Percentiles rank a stretch among this genome's conserved stretches.
Evolutionary conservation across 2,797 vertebrate species (phyloP).

Genomic region (Potorous gilbertii): DNA sequence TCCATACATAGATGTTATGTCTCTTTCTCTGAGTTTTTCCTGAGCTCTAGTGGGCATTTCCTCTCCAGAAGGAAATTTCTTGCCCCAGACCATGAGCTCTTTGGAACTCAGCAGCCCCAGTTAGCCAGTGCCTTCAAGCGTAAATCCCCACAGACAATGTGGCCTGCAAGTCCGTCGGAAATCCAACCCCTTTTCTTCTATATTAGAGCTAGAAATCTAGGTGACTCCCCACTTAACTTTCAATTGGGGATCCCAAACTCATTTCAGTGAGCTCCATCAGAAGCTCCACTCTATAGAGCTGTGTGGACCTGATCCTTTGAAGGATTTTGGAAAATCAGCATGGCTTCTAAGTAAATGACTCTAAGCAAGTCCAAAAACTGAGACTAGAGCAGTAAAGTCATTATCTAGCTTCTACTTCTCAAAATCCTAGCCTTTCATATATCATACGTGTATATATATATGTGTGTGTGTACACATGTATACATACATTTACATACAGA

Average conservation of each 20-base stretch:
- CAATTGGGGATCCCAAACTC: background rate
- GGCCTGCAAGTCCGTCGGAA: background rate
- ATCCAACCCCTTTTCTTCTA: background rate
- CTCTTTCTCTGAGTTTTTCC: background rate
- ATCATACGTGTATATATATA: background rate
- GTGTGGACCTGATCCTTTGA: background rate
- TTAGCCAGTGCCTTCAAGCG: background rate
- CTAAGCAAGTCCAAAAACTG: background rate
- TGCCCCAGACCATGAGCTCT: background rate
- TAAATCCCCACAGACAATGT: background rate
- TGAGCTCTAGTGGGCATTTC: background rate
- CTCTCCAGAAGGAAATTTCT: background rate
- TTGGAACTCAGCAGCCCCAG: background rate
- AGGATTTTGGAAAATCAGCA: background rate
- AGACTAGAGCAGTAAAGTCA: background rate
- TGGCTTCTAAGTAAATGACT: background rate
- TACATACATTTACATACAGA: too few species aligned
- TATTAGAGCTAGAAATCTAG: background rate
- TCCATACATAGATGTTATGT: background rate
- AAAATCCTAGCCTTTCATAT: background rate
- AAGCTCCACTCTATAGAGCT: background rate
- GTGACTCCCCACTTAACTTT: background rate
- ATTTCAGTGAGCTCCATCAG: background rate
- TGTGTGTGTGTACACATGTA: background rate
- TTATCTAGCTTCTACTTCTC: background rate